Base-by-base conservation (phyloP, 1,140 invertebrate species). In the Chionoecetes opilio region DNA sequence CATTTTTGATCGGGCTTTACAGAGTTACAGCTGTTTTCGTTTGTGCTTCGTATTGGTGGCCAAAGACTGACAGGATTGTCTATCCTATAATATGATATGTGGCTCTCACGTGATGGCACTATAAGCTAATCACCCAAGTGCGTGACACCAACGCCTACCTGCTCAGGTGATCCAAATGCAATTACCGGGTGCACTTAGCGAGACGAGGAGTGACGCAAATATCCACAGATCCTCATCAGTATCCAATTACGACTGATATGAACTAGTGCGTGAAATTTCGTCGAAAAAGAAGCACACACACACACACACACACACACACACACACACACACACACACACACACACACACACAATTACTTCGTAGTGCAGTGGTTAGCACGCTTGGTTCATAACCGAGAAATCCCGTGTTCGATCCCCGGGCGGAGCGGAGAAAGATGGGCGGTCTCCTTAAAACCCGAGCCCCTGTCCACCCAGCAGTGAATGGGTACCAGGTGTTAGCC, bases 301-400 rank as follows among this genome's bases (percentile, higher is more conserved):
- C 53, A 75, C 53, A 75, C 53, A 75, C 53, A 75, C 53, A 75
- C 53, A 75, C 53, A 75, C 53, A 75, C 53, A 75, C 53, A 75
- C 53, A 75, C 53, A 75, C 53, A 75, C 6, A 21, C 21, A 75
- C 11, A 75, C 63, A 75, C 63, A 21, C 21, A 11, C 63, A 75
- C 21, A 21, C 21, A 63, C 17, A 9, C 26, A 75, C n/a, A 26
- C n/a, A 75, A 75, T 9, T 53, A 21, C 63, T 75, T 75, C 63
- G n/a, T 75, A n/a, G n/a, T n/a, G n/a, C n/a, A n/a, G n/a, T n/a
- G n/a, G n/a, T n/a, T n/a, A n/a, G n/a, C n/a, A n/a, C n/a, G n/a
- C n/a, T n/a, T n/a, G n/a, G n/a, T n/a, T n/a, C n/a, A n/a, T n/a
- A n/a, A n/a, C n/a, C n/a, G n/a, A n/a, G n/a, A n/a, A n/a, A n/a